Conservation (phyloP, 2,113 vertebrate genomes). For the Catharus fuscescens region DNA sequence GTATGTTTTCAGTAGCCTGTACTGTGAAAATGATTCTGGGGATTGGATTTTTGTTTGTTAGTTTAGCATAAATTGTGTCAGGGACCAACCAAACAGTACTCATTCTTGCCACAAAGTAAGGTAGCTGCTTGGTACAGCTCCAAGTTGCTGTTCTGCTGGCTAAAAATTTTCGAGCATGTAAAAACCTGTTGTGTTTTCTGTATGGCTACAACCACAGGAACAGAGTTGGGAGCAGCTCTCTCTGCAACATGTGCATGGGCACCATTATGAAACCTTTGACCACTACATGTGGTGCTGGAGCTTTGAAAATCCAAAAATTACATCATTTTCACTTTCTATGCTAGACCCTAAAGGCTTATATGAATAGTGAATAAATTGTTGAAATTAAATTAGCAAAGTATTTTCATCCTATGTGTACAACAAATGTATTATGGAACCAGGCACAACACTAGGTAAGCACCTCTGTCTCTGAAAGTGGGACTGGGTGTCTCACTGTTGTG, state of each 20-base stretch:
- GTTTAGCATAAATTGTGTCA: neutral
- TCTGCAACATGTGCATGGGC: neutral
- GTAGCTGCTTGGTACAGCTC: neutral
- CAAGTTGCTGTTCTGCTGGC: neutral
- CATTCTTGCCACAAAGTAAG: neutral
- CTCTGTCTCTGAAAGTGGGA: neutral
- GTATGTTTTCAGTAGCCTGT: neutral
- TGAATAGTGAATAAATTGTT: neutral
- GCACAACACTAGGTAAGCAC: neutral
- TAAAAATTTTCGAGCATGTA: neutral
- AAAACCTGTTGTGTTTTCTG: neutral
- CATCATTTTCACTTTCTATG: neutral
- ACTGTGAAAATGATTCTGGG: neutral
- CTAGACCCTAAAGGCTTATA: neutral
- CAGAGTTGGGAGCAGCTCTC: neutral
- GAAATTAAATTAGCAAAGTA: neutral
- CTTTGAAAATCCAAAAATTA: neutral
- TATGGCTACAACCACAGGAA: neutral
- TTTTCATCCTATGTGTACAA: neutral
- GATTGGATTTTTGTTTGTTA: neutral
- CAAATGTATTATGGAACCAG: rapidly evolving
- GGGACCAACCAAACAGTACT: neutral
- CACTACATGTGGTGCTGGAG: neutral
- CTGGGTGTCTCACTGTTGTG: neutral
- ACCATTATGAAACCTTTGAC: neutral